phyloP scores from a whole-genome alignment of 2,888 invertebrate species.

The Ecdyonurus torrentis region DNA sequence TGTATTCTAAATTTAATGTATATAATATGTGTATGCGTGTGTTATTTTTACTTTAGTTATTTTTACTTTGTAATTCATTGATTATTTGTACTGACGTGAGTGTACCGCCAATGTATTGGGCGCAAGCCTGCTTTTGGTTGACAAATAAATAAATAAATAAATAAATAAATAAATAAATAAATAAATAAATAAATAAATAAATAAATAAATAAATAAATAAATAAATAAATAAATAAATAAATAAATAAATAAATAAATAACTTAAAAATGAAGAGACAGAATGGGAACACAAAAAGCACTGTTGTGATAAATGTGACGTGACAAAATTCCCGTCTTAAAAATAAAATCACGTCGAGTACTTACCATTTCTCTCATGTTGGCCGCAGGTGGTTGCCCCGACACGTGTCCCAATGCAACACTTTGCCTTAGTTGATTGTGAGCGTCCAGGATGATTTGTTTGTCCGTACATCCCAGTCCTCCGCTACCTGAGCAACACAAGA shows the following conservation, averaged over 20 bases:
- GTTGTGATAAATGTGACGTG: background rate
- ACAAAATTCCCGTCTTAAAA: background rate
- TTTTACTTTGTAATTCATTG: too few relatives aligned
- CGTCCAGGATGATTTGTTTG: slow-evolving; percentile 56
- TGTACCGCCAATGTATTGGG: too few relatives aligned
- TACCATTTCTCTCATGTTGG: slow-evolving; percentile 72
- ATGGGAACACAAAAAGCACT: too few relatives aligned
- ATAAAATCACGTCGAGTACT: slow-evolving; percentile 16
- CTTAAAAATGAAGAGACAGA: too few relatives aligned
- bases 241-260: background rate
- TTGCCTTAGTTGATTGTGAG: slow-evolving; percentile 66
- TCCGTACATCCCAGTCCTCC: slow-evolving; percentile 53
- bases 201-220: background rate
- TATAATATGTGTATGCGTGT: too few relatives aligned
- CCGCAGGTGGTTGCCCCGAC: slow-evolving; percentile 54
- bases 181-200: background rate
- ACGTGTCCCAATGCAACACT: slow-evolving; percentile 62
- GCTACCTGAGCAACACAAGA: too few relatives aligned
- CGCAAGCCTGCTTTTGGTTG: too few relatives aligned
- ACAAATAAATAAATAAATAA: background rate
- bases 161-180: background rate
- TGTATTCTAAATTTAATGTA: background rate
- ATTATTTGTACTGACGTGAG: too few relatives aligned
- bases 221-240: background rate
- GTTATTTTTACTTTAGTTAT: too few relatives aligned